phyloP scores from a whole-genome alignment of 2,888 invertebrate genomes.

The Zeuzera pyrina region DNA sequence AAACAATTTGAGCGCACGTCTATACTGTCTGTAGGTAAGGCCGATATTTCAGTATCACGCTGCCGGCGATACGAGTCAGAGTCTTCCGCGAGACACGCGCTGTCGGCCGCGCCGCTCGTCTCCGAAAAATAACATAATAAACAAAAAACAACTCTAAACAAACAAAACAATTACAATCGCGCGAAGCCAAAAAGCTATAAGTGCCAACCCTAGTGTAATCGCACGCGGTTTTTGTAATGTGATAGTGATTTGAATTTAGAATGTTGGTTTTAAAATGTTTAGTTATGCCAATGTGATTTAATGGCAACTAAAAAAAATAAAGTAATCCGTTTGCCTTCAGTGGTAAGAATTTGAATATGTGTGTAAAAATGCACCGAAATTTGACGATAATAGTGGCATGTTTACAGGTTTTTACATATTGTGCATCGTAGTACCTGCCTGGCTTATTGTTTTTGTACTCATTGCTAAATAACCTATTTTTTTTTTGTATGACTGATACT shows the following conservation, averaged over 20 bases:
- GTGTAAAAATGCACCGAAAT: constrained; percentile 11
- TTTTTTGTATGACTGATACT: no score
- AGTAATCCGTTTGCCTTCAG: constrained; percentile 65
- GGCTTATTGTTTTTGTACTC: constrained; percentile 23
- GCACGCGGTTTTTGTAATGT: constrained; percentile 16
- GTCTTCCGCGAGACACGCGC: constrained; percentile 22
- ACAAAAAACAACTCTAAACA: constrained; percentile 24
- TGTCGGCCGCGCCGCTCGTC: constrained; percentile 17
- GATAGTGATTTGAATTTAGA: constrained; percentile 25
- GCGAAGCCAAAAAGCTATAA: constrained; percentile 2
- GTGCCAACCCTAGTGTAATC: constrained; percentile 14
- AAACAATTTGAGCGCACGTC: no score
- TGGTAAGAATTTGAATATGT: constrained; percentile 42
- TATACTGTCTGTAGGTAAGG: constrained; percentile 25
- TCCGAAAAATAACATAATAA: constrained; percentile 21
- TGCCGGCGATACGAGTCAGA: constrained; percentile 34
- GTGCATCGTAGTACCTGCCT: constrained; percentile 32
- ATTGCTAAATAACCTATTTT: no score
- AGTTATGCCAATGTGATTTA: constrained; percentile 14
- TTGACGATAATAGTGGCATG: constrained; percentile 36
- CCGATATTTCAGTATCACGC: constrained; percentile 45
- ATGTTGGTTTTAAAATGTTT: no score
- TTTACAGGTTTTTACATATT: constrained; percentile 60
- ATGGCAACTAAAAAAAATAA: constrained; percentile 59
- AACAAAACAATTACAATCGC: constrained; percentile 15